phyloP scores from a whole-genome alignment of 2,888 invertebrate genomes.

The Apotomis turbidana region DNA sequence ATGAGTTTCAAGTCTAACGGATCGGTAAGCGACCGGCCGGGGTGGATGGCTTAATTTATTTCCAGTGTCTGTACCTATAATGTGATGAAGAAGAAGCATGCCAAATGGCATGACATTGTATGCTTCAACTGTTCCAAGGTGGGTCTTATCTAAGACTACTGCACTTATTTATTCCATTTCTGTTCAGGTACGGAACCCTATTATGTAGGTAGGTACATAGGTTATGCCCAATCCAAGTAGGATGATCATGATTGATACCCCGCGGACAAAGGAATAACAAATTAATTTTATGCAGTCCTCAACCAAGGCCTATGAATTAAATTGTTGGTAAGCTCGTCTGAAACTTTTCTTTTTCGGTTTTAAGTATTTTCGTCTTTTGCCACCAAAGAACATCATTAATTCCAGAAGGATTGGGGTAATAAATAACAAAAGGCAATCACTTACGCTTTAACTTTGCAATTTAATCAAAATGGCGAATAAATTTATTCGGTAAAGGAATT shows the following conservation, averaged over 20 bases:
- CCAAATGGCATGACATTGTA: no score
- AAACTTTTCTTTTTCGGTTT: background rate
- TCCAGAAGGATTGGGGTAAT: conserved; percentile 13
- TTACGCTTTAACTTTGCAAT: conserved; percentile 20
- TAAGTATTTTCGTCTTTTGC: background rate
- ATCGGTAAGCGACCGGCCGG: no score
- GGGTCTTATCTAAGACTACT: no score
- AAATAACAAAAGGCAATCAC: conserved; percentile 24
- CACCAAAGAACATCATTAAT: conserved; percentile 7
- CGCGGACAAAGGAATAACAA: conserved; percentile 20
- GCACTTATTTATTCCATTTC: no score
- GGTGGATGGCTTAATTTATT: no score
- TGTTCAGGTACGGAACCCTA: no score
- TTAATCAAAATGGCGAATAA: conserved; percentile 26
- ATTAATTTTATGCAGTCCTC: conserved; percentile 9
- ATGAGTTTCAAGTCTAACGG: no score
- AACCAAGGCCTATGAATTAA: conserved; percentile 3
- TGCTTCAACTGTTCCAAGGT: no score
- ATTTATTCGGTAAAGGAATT: conserved; percentile 22
- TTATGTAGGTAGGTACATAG: no score
- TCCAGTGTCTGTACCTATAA: no score
- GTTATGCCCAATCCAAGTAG: no score
- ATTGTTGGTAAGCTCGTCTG: conserved; percentile 2
- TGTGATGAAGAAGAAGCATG: no score
- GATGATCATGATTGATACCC: conserved; percentile 1